Conservation (phyloP, 2,888 invertebrate species). For the Nephrotoma guestfalica region DNA sequence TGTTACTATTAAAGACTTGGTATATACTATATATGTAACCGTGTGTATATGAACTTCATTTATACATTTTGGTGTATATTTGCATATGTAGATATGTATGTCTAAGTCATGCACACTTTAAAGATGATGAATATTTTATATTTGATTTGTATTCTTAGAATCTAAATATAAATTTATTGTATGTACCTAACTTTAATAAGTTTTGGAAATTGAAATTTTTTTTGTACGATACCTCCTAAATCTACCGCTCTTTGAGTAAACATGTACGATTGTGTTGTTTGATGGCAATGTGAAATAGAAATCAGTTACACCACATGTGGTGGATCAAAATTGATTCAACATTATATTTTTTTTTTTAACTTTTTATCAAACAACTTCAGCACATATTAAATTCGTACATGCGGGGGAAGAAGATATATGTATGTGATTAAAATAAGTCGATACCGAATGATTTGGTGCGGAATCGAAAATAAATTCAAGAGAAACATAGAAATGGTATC, state of each 20-base stretch:
- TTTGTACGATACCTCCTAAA: neutral
- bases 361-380: neutral
- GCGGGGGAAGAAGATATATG: neutral
- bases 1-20: neutral
- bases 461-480: neutral
- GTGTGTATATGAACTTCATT: neutral
- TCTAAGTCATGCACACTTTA: neutral
- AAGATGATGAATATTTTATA: neutral
- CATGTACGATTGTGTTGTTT: neutral
- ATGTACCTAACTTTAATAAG: neutral
- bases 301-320: neutral
- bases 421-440: neutral
- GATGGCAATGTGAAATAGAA: neutral
- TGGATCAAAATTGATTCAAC: neutral
- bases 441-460: neutral
- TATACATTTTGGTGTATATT: neutral
- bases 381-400: neutral
- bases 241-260: neutral
- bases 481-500: neutral
- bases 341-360: neutral
- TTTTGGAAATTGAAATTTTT: neutral
- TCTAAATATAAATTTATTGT: neutral
- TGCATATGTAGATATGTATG: neutral
- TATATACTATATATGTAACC: neutral
- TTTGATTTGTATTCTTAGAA: neutral